Base-by-base conservation (phyloP, 2,797 vertebrate genomes). In the Protosalanx chinensis region DNA sequence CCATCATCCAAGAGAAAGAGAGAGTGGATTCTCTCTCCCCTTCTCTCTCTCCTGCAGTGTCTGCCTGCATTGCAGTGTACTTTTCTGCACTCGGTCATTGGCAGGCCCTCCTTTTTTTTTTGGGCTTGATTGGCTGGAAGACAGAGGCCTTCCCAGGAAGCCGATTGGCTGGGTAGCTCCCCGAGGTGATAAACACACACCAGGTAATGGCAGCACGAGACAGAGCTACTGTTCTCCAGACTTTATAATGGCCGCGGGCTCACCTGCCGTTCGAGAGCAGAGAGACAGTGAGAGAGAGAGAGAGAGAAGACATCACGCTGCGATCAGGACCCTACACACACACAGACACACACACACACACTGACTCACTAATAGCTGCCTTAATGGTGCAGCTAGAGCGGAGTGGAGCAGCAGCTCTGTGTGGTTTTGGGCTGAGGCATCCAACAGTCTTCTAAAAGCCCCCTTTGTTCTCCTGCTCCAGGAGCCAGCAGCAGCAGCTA, bases 381-480 rank as follows among this genome's bases (percentile, higher is more conserved):
- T 84, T 46, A 79, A 76, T 85, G 82, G 88, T 83, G 73, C 67
- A 81, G 77, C 68, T 6, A 6, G 51, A 56, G 51, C 51, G 5
- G 51, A n/a, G 51, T n/a, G 51, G 79, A 77, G 80, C 74, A 79
- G 73, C 77, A 82, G 86, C 79, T 84, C 66, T 75, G 77, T 81
- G 82, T 77, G 82, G 83, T 84, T 84, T 46, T 78, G 73, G 81
- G 77, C 85, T 46, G 74, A 76, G 80, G 81, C 75, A 76, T 82
- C 79, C 72, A 78, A 75, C 79, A 64, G 72, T 78, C 77, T 83
- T 80, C 78, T 84, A 75, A 89, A 87, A 83, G 84, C 79, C 76
- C 74, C 78, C 84, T 88, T 88, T 86, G 85, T 90, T 88, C 87
- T 90, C 85, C 82, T 70, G 67, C 87, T 90, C 88, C 87, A 88